Evolutionary conservation across 2,888 invertebrate species (phyloP).

Genomic region (Idaea aversata): DNA sequence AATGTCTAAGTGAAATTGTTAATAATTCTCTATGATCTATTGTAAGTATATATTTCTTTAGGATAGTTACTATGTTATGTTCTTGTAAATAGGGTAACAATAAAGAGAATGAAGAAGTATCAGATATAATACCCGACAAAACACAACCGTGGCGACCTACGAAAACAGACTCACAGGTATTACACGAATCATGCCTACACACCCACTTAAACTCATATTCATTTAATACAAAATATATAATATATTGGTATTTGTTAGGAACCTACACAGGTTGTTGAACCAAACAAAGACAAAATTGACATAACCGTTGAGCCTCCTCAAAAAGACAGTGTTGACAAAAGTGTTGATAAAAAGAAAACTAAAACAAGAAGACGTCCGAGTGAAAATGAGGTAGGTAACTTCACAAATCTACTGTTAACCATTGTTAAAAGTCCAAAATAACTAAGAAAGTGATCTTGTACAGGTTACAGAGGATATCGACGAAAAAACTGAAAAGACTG

Average conservation of each 20-base stretch:
- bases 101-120: constrained; percentile 51
- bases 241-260: constrained; percentile 43
- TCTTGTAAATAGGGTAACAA: constrained; percentile 69
- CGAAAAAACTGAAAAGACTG: constrained; percentile 31
- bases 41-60: neutral
- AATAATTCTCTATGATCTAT: constrained; percentile 10
- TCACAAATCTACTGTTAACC: neutral
- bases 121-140: constrained; percentile 66
- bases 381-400: constrained; percentile 48
- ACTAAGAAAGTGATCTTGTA: constrained; percentile 11
- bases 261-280: constrained; percentile 44
- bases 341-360: constrained; percentile 22
- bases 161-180: constrained; percentile 62
- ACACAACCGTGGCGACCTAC: constrained; percentile 68
- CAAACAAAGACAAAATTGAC: constrained; percentile 52
- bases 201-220: constrained; percentile 32
- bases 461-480: constrained; percentile 34
- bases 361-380: constrained; percentile 42
- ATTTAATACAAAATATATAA: constrained; percentile 14
- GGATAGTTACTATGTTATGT: constrained; percentile 21
- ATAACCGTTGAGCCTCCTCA: constrained; percentile 44
- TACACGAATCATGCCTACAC: constrained; percentile 22
- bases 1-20: constrained; percentile 9
- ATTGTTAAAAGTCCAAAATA: neutral
- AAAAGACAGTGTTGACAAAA: constrained; percentile 47